phyloP scores from a whole-genome alignment of 1,140 invertebrate species.

The Lordiphosa mommai region DNA sequence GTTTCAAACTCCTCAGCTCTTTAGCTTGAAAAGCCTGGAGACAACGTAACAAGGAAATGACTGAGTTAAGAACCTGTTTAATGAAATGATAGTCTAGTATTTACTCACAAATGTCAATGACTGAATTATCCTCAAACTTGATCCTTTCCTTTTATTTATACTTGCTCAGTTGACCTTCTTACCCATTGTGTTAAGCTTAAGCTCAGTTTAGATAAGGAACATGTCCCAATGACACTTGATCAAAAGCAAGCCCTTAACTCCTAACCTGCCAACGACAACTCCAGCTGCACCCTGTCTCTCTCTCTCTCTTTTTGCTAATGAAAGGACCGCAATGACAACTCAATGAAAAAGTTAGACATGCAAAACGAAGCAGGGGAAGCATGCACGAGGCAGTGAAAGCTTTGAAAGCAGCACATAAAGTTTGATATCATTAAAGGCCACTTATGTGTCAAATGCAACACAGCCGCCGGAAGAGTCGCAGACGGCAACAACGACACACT shows the following conservation, averaged over 20 bases:
- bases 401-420: slow-evolving; percentile 47
- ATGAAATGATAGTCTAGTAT: not conserved
- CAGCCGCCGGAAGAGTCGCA: slow-evolving; percentile 29
- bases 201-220: not conserved
- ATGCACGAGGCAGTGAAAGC: slow-evolving; percentile 25
- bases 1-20: no score
- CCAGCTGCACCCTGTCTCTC: slow-evolving; percentile 12
- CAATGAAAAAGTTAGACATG: slow-evolving; percentile 64
- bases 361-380: slow-evolving; percentile 31
- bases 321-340: slow-evolving; percentile 56
- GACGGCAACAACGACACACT: slow-evolving; percentile 47
- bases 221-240: not conserved
- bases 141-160: not conserved
- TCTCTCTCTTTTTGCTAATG: slow-evolving; percentile 44
- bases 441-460: slow-evolving; percentile 69
- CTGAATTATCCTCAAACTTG: not conserved
- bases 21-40: no score
- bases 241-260: slow-evolving; percentile 6
- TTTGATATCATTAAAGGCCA: slow-evolving; percentile 71
- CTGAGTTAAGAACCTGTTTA: not conserved
- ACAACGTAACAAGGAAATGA: not conserved
- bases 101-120: not conserved
- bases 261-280: not conserved
- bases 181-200: not conserved
- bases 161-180: not conserved